phyloP scores from a whole-genome alignment of 1,140 invertebrate genomes.

The Alviniconcha marisindica region DNA sequence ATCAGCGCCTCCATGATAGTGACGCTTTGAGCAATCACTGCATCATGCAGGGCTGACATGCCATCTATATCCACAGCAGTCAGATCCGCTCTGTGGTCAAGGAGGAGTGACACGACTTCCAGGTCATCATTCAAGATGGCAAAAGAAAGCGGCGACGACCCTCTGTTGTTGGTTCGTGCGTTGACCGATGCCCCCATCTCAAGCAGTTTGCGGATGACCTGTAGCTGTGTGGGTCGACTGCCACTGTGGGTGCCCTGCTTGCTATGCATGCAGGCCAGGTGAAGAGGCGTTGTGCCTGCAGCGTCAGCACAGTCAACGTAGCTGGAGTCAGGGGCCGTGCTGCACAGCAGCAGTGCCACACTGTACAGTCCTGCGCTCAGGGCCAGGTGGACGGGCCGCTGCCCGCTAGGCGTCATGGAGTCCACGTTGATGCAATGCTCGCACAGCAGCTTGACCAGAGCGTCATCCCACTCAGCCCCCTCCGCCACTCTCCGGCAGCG shows the following conservation, averaged over 20 bases:
- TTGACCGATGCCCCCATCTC: background rate
- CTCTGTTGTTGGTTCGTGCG: background rate
- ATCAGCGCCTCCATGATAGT: slow-evolving; percentile 20
- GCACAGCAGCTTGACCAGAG: background rate
- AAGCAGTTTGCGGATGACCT: slow-evolving; percentile 1
- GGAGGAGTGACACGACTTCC: background rate
- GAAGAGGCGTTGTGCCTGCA: background rate
- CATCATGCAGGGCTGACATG: background rate
- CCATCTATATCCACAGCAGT: background rate
- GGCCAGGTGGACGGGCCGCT: background rate
- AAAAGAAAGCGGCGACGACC: background rate
- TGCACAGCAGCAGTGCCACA: background rate
- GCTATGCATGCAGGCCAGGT: slow-evolving; percentile 5
- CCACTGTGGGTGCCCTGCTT: background rate
- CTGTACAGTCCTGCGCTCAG: background rate
- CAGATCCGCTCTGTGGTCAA: background rate
- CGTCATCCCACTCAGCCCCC: background rate
- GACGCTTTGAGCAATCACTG: background rate
- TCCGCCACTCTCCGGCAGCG: background rate
- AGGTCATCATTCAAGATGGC: background rate
- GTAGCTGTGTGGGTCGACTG: background rate
- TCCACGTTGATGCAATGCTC: background rate
- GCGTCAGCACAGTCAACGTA: background rate
- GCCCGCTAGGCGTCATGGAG: background rate
- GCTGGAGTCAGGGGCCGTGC: background rate